A percentile compares a stretch with the other conserved stretches of the same genome.
These are phyloP conservation scores for Macheiramphus alcinus DNA, from an alignment of 2,113 vertebrate species.

Conservation along the genomic window DNA sequence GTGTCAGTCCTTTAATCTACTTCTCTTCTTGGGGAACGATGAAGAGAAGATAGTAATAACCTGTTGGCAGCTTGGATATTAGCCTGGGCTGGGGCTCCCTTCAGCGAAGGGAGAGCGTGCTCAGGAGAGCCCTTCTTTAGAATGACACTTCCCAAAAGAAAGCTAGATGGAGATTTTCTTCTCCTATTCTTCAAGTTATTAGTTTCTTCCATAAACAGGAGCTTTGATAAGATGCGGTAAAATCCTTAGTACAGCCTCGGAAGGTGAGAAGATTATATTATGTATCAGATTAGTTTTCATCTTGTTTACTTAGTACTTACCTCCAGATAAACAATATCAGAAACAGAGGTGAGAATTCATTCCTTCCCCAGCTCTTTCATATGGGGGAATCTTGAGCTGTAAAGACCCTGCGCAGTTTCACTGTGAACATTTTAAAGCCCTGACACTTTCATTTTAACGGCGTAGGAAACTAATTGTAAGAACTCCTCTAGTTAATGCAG, in stretches of 20 bases:
- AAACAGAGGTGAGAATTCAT: slow-evolving; percentile 1
- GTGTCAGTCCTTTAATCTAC: background rate
- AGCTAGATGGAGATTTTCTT: background rate
- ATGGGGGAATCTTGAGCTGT: background rate
- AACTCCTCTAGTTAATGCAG: background rate
- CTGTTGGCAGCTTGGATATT: background rate
- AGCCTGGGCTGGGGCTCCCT: background rate
- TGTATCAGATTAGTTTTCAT: background rate
- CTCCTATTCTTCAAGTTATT: background rate
- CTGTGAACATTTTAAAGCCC: background rate
- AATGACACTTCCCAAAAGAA: background rate
- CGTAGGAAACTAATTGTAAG: background rate
- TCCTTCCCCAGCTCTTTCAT: background rate
- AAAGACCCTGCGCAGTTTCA: background rate
- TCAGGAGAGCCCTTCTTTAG: background rate
- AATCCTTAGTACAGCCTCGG: background rate
- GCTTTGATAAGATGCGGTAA: background rate
- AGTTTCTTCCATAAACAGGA: background rate
- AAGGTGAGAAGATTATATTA: background rate
- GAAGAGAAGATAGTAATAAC: background rate
- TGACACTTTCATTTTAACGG: background rate
- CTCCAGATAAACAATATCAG: background rate
- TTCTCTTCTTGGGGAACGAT: background rate
- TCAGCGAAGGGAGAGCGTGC: fast-evolving
- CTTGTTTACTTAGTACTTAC: background rate